phyloP scores from a whole-genome alignment of 2,797 vertebrate genomes.

The Cuniculus paca region DNA sequence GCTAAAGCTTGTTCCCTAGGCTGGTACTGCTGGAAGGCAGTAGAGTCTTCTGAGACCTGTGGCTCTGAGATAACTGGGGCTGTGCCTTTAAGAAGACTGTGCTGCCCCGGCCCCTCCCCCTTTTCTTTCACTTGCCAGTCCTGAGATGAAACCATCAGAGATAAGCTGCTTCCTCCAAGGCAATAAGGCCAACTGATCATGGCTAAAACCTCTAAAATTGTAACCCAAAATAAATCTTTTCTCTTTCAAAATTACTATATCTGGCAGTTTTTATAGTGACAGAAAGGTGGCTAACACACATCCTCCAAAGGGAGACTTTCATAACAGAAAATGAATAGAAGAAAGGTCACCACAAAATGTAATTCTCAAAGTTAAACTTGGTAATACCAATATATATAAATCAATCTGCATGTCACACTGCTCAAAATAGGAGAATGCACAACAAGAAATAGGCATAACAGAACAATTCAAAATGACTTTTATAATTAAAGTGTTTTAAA shows the following conservation, averaged over 20 bases:
- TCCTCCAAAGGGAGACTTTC: background rate
- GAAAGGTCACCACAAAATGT: background rate
- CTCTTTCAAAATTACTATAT: background rate
- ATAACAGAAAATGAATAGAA: background rate
- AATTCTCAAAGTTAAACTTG: background rate
- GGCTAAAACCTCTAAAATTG: background rate
- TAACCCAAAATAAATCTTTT: background rate
- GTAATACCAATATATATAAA: background rate
- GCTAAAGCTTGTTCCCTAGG: background rate
- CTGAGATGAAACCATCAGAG: no score
- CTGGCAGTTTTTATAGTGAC: background rate
- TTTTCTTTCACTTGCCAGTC: no score
- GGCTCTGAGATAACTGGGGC: background rate
- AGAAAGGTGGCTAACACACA: background rate
- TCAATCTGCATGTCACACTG: background rate
- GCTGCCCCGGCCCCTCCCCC: background rate
- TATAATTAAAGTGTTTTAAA: background rate
- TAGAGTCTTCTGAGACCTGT: no score
- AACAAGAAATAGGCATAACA: background rate
- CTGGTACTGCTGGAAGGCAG: background rate
- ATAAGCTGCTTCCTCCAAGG: no score
- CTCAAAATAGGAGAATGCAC: background rate
- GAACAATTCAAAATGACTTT: background rate
- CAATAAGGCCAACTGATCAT: background rate
- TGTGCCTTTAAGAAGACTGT: no score